Evolutionary conservation across 2,797 vertebrate species (phyloP).

Genomic region (Clarias laeviceps): DNA sequence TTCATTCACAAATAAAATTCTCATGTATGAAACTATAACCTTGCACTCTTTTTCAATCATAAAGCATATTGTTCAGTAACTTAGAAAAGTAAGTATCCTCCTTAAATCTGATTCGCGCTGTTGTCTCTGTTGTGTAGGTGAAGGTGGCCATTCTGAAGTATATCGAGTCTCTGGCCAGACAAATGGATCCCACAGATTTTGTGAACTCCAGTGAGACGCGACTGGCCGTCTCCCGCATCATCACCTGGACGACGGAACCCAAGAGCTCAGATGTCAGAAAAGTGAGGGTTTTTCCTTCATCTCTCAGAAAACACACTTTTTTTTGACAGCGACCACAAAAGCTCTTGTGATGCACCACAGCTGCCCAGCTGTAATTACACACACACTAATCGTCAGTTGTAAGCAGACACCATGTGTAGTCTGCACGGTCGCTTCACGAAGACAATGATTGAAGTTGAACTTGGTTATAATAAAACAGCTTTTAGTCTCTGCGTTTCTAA

Average conservation of each 20-base stretch:
- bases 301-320: not conserved
- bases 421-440: not conserved
- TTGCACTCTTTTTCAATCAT: not conserved
- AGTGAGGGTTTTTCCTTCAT: slow-evolving; percentile 69
- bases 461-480: slow-evolving; percentile 2
- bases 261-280: slow-evolving; percentile 97
- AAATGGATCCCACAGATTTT: slow-evolving; percentile 95
- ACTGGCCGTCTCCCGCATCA: slow-evolving; percentile 92
- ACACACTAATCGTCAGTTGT: slow-evolving; percentile 1
- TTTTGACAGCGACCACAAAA: not conserved
- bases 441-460: not conserved
- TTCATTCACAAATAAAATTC: not conserved
- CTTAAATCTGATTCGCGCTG: too few species aligned
- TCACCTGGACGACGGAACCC: slow-evolving; percentile 97
- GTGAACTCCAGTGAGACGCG: slow-evolving; percentile 95
- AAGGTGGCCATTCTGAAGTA: slow-evolving; percentile 95
- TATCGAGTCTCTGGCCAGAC: slow-evolving; percentile 88
- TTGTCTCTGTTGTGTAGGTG: slow-evolving; percentile 73
- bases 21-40: not conserved
- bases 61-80: not conserved
- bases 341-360: not conserved
- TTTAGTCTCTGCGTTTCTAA: not conserved
- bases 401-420: not conserved
- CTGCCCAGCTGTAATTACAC: slow-evolving; percentile 7
- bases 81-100: not conserved